Conservation (phyloP, 2,797 vertebrate genomes). For the Spinus olivaceus region DNA sequence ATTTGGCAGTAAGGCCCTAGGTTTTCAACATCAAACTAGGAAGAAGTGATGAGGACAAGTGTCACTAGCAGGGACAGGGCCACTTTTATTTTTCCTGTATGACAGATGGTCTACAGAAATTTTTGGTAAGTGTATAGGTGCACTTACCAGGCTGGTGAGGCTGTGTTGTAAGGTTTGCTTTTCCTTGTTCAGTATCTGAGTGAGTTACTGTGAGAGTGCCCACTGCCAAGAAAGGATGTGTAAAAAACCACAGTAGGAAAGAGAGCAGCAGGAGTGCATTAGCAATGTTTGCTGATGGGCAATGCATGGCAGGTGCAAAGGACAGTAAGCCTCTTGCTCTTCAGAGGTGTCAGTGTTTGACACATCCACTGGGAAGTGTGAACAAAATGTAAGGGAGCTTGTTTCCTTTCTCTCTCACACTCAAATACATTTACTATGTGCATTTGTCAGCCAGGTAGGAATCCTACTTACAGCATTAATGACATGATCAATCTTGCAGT, state of each 20-base stretch:
- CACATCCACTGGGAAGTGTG: neutral
- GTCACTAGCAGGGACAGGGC: neutral
- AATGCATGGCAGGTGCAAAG: neutral
- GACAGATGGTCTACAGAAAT: neutral
- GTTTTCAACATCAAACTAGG: neutral
- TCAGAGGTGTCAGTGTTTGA: conserved; percentile 40
- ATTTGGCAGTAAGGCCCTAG: neutral
- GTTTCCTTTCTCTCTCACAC: neutral
- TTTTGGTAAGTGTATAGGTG: neutral
- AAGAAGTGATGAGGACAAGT: neutral
- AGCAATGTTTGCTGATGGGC: neutral
- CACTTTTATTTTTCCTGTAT: neutral
- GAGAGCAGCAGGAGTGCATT: neutral
- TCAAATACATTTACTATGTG: neutral
- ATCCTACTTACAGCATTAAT: neutral
- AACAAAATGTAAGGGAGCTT: conserved; percentile 32
- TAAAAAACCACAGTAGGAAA: neutral
- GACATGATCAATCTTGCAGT: neutral
- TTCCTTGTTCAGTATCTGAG: neutral
- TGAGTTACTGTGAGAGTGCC: neutral
- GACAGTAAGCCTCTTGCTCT: neutral
- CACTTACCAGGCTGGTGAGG: neutral
- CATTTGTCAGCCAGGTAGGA: neutral
- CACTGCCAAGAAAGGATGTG: neutral
- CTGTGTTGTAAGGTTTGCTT: neutral